phyloP scores from a whole-genome alignment of 2,888 invertebrate species.

The Nomada fabriciana region DNA sequence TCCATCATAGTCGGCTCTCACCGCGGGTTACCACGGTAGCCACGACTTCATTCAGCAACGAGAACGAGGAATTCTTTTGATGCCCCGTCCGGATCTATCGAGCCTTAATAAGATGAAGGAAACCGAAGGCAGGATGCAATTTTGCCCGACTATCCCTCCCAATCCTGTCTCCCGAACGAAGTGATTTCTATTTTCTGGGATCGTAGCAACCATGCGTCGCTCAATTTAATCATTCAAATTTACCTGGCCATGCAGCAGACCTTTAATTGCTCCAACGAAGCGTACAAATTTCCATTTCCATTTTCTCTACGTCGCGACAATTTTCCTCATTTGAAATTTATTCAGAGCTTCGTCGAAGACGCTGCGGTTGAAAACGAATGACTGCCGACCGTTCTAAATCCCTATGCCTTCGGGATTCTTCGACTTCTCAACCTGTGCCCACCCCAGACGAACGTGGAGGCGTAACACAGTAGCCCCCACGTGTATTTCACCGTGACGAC shows the following conservation, averaged over 20 bases:
- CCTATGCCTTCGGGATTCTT: background rate
- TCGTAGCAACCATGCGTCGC: too few species aligned
- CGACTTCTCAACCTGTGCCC: background rate
- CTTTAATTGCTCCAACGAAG: too few species aligned
- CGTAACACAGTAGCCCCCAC: constrained; percentile 75
- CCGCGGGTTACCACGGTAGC: constrained; percentile 71
- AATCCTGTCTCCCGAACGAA: constrained; percentile 55
- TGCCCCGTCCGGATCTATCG: constrained; percentile 55
- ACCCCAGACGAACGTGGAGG: constrained; percentile 20
- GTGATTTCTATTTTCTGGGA: constrained; percentile 67
- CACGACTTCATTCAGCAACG: constrained; percentile 71
- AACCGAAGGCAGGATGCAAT: constrained; percentile 57
- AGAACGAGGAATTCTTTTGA: constrained; percentile 74
- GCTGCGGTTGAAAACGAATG: too few species aligned
- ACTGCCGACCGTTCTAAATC: too few species aligned
- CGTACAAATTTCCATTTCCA: too few species aligned
- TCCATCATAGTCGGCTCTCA: constrained; percentile 67
- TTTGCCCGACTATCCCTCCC: constrained; percentile 39
- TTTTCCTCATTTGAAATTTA: too few species aligned
- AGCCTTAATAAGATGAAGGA: constrained; percentile 63
- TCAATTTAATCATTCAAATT: too few species aligned
- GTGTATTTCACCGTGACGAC: constrained; percentile 76
- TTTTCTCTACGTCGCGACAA: too few species aligned
- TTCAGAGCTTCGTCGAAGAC: too few species aligned
- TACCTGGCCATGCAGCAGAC: too few species aligned